Conservation (phyloP, 2,113 vertebrate genomes). For the Crotalus tigris region DNA sequence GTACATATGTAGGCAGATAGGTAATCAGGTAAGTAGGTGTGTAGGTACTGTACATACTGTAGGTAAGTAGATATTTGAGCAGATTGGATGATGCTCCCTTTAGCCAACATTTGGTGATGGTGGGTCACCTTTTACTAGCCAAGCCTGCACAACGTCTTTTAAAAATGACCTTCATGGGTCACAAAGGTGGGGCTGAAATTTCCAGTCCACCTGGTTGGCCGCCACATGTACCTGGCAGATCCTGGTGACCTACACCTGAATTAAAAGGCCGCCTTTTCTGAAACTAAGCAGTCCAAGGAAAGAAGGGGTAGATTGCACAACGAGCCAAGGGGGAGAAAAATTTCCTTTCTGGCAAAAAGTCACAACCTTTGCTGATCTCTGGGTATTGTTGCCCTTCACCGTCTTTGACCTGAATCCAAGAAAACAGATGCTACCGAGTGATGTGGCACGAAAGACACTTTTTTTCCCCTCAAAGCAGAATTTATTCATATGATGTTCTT, state of each 20-base stretch:
- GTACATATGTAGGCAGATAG: no score
- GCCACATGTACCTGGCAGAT: no score
- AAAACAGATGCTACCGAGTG: not conserved
- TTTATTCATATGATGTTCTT: no score
- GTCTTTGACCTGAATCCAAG: not conserved
- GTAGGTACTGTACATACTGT: no score
- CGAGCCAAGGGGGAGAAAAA: not conserved
- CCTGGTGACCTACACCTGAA: no score
- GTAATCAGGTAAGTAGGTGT: no score
- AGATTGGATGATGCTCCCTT: not conserved
- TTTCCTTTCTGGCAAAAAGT: not conserved
- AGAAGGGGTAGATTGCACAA: not conserved
- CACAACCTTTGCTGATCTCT: not conserved
- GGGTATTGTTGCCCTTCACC: no score
- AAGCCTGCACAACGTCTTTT: not conserved
- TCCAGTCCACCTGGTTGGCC: not conserved
- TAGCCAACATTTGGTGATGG: not conserved
- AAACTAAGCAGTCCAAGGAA: not conserved
- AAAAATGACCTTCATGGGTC: not conserved
- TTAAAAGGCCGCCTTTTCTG: not conserved
- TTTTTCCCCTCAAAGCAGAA: not conserved
- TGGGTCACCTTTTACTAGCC: not conserved
- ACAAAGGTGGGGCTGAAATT: not conserved
- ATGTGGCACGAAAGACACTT: not conserved
- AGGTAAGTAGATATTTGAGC: not conserved